Base-by-base conservation (phyloP, 2,888 invertebrate species). In the Tricholauxania praeusta region DNA sequence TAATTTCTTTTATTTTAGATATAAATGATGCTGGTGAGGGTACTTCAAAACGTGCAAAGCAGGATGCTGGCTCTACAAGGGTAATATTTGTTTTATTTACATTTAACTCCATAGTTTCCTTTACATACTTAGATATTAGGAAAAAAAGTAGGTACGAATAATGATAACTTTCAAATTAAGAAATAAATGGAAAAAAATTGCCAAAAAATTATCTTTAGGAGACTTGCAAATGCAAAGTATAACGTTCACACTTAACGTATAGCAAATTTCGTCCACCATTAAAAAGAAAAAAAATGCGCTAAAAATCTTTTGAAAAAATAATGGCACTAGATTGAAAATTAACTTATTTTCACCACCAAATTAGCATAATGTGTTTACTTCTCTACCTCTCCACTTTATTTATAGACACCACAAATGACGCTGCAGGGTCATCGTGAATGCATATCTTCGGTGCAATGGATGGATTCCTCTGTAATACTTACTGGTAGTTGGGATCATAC, bases 401-500 rank as follows among this genome's bases (percentile, higher is more conserved):
- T 85, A 1, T 82, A 95, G 93, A 92, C 92, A 32, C 97, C 99
- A 0, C 85, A 95, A 78, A 89, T 94, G 83, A 97, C 98, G 2
- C 87, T 99, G 76, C 93, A 94, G 85, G 98, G 98, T 0, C 99
- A 99, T 85, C 92, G 93, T 76, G 99, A 99, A 87, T 94, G 94
- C 15, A 91, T 99, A 19, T 95, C 96, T 0, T 92, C 93, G 0
- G 91, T 95, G 0, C 90, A 92, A 71, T 99, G 98, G 98, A 91
- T 94, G 80, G 93, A 94, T 79, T 89, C 89, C 72, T 89, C 91
- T 77, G 94, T 94, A 76, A 88, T 98, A 3, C 90, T 95, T 12
- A 96, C 97, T 0, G 91, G 93, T 69, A 96, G 98, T 1, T 97
- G 97, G 97, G 99, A 99, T 89, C 98, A 99, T 84, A 94, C 97